Percentiles rank a stretch among this genome's conserved stretches.
phyloP scores from a whole-genome alignment of 2,113 vertebrate species.

The Pholis gunnellus region DNA sequence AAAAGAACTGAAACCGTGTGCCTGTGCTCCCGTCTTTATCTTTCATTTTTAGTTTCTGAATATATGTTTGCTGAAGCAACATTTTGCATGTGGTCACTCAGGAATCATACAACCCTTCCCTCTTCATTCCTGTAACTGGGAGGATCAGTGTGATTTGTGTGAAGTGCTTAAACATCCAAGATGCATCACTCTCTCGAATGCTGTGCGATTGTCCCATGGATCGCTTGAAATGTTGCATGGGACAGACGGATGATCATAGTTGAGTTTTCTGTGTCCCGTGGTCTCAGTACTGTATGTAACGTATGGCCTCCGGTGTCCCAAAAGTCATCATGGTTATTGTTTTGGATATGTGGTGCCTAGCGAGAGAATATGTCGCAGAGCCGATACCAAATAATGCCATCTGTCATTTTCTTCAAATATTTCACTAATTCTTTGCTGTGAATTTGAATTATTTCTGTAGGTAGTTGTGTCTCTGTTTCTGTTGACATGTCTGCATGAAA shows the following conservation, averaged over 20 bases:
- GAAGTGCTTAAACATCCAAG: background rate
- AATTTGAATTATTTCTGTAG: background rate
- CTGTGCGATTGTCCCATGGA: background rate
- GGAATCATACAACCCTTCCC: background rate
- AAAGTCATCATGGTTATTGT: background rate
- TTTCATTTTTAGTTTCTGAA: background rate
- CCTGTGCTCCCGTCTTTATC: background rate
- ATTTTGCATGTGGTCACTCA: slow-evolving; percentile 19
- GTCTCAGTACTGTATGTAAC: background rate
- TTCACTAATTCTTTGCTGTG: background rate
- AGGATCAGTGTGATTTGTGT: background rate
- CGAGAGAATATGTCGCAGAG: background rate
- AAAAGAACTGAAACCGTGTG: slow-evolving; percentile 8
- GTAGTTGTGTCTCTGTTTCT: slow-evolving; percentile 3
- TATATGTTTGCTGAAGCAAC: slow-evolving; percentile 3
- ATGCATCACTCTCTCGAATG: background rate
- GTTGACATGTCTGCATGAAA: slow-evolving; percentile 12
- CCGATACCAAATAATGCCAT: background rate
- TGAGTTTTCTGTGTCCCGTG: background rate
- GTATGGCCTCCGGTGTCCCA: background rate
- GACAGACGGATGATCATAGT: background rate
- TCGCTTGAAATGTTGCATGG: slow-evolving; percentile 2
- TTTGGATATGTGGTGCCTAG: background rate
- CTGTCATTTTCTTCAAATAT: background rate
- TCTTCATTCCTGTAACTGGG: background rate